Base-by-base conservation (phyloP, 53 echinoderm and acorn worm genomes). In the Hippasteria phrygiana region DNA sequence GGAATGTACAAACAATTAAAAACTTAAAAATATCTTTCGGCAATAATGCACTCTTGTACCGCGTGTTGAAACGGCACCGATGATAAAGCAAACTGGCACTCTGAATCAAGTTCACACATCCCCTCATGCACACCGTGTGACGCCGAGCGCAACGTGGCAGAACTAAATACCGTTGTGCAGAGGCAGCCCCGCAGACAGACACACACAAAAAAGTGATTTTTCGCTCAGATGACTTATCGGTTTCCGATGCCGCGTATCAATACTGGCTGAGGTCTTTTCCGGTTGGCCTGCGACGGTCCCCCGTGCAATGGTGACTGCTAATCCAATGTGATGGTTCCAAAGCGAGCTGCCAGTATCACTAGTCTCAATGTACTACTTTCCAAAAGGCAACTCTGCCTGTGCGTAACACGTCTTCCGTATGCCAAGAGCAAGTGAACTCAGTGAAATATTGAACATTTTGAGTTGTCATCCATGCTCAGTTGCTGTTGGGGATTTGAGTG, bases 91-190 rank as follows among this genome's bases (percentile, higher is more conserved):
- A n/a, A n/a, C n/a, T n/a, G n/a, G n/a, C n/a, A n/a, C n/a, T n/a
- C n/a, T n/a, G n/a, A n/a, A n/a, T n/a, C n/a, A 11, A 45, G 46
- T 45, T 45, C 46, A 11, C 46, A 45, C 46, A 45, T 45, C 11
- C 5, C 46, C 11, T n/a, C n/a, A n/a, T 45, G 46, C 5, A 45
- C 46, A 45, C n/a, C 46, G 46, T 56, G 56, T 56, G 56, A 56
- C 3, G 22, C 20, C 56, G 17, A 56, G 56, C 22, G 56, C 66
- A 66, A 1, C 32, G 5, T 32, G 10, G 78, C 78, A 78, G 59
- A 54, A 78, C 16, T 78, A 78, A 78, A n/a, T 56, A 31, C 55
- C 59, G 46, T 78, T 78, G 56, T 56, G 35, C 47, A 78, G 78
- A 14, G 26, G 9, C 55, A 17, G 78, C 55, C 55, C n/a, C n/a